Evolutionary conservation across 2,113 vertebrate genomes (phyloP), one percentile per base, ranked within the genome.

Genomic region (Tetrax tetrax): DNA sequence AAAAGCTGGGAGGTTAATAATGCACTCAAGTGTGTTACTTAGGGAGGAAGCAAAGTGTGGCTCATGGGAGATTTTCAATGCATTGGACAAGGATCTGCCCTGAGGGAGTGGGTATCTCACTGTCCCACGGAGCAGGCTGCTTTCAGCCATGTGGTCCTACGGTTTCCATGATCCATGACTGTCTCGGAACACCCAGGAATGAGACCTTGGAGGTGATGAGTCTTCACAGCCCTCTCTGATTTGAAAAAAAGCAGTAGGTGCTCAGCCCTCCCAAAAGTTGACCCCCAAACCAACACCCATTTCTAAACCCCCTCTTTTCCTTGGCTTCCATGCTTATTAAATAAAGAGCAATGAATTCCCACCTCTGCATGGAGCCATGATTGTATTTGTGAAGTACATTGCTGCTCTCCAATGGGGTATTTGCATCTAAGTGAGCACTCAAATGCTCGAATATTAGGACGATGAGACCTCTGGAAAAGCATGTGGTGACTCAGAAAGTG

Each of bases 401-500:
- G 35, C 47, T 94, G 48, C 21, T 71, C 9, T 93, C 27, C 24
- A 16, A 6, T 56, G 35, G 21, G 14, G 29, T 12, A 47, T 89
- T 94, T 43, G 59, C 27, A 43, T 29, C 9, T 77, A 83, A 79
- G 16, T 0, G 2, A 63, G 4, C 0, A 3, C 51, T 85, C 53
- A 81, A 53, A 54, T 68, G 22, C 25, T 76, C 4, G 3, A 82
- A 47, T 64, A 53, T 47, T 60, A 79, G 68, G 61, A 71, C 51
- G 38, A 82, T 82, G 69, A 90, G 51, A 43, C 29, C 53, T 92
- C 77, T 87, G 43, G 69, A 64, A 94, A 93, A 84, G 21, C 24
- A 82, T 28, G 47, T 47, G 23, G 10, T 76, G 72, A 80, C 29
- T 87, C 82, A 79, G 18, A 51, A 83, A 45, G 21, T 35, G 47